Percentiles rank a stretch among this genome's conserved stretches.
These are phyloP conservation scores for Trissonchulus sp. DNA, from an alignment of 2,888 invertebrate genomes.

Conservation along the genomic window DNA sequence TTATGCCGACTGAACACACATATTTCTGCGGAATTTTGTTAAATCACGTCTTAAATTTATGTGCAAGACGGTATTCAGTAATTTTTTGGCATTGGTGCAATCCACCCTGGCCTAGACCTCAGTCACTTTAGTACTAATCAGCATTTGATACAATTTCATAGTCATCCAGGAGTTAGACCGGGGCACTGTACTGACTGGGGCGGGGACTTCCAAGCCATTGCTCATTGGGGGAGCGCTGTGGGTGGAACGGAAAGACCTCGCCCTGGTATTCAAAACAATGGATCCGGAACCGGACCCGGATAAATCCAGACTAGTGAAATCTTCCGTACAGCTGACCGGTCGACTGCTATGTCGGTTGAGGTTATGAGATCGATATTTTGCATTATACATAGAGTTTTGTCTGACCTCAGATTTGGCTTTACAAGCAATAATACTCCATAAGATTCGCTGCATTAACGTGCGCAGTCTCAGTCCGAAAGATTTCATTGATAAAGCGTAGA, in stretches of 20 bases:
- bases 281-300: not conserved
- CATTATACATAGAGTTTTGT: not conserved
- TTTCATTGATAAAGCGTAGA: slow-evolving; percentile 32
- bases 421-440: not conserved
- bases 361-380: not conserved
- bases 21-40: too few species aligned
- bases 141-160: slow-evolving; percentile 16
- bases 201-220: not conserved
- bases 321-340: not conserved
- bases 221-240: not conserved
- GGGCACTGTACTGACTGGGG: not conserved
- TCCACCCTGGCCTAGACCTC: not conserved
- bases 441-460: not conserved
- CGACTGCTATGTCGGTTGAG: not conserved
- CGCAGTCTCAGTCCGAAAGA: slow-evolving; percentile 27
- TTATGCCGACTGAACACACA: too few species aligned
- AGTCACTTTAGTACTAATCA: slow-evolving; percentile 19
- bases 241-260: not conserved
- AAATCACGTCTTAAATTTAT: too few species aligned
- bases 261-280: not conserved
- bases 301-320: not conserved
- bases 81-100: too few species aligned
- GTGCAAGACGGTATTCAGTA: too few species aligned
- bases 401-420: not conserved
- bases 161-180: slow-evolving; percentile 17